Evolutionary conservation across 2,888 invertebrate species (phyloP), one percentile per base, ranked within the genome.

Genomic region (Embidobia sp.): DNA sequence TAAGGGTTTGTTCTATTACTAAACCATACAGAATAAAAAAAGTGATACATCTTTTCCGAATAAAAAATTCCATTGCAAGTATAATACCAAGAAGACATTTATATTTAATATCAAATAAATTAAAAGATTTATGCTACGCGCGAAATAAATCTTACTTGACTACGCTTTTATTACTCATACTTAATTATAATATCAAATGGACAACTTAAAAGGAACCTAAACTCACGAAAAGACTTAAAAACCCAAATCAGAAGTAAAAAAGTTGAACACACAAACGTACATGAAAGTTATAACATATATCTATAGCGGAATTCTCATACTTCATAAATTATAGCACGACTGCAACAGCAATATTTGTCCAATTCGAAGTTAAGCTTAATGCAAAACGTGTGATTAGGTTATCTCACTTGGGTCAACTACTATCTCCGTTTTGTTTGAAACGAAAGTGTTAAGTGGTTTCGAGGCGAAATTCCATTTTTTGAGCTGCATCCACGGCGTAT

Each of bases 391-490:
- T 55, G 69, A 61, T 53, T 61, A 19, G 42, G 51, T 70, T 70
- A 70, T 70, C 70, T 51, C 10, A 26, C 22, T 33, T 31, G 44
- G 61, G 70, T 70, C 70, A 61, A 46, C 8, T 37, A 35, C 18
- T 69, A 69, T 70, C 70, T 44, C 6, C 33, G 11, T 13, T 49
- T 59, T 10, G 51, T 53, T 51, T 18, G 6, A 42, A 42, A 59
- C 22, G 42, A 61, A 61, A 70, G 35, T 51, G 59, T 53, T 61
- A 53, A 70, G 61, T 70, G 61, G 49, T 70, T 59, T 46, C 22
- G 35, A 70, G 46, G 13, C 16, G 27, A 66, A 46, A 8, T 15
- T 37, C 40, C 6, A 27, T 48, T 48, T 61, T 61, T 61, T 37
- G 1, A 1, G 6, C 2, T 10, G 16, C 18, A 31, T 57, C 44